A percentile compares a stretch with the other conserved stretches of the same genome.
Conservation (phyloP, 30 jellyfish, hydroid and myxozoan genomes). For the Hydra vulgaris region DNA sequence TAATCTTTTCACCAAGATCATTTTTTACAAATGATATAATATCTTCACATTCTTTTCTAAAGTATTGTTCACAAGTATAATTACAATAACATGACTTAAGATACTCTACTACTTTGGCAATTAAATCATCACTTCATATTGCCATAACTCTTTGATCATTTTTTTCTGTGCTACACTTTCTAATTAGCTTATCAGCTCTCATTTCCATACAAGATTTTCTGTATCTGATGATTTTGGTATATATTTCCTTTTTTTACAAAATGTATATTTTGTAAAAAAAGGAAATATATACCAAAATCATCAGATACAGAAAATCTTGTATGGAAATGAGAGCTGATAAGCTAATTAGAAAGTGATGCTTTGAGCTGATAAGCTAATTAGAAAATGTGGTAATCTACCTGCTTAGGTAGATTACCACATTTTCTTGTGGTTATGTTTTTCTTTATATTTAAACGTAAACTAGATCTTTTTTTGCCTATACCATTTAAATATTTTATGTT, state of each 20-base stretch:
- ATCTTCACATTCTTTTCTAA: neutral
- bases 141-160: neutral
- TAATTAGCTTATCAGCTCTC: neutral
- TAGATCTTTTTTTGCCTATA: too few relatives aligned
- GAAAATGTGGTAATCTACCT: too few relatives aligned
- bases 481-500: too few relatives aligned
- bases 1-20: neutral
- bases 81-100: neutral
- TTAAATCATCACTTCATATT: conserved; percentile 1
- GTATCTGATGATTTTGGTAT: too few relatives aligned
- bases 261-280: too few relatives aligned
- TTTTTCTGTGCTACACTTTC: conserved; percentile 1
- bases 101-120: neutral
- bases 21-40: neutral
- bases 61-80: neutral
- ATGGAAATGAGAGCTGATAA: conserved; percentile 3
- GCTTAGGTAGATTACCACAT: too few relatives aligned
- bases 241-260: too few relatives aligned
- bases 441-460: too few relatives aligned
- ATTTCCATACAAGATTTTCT: conserved; percentile 1
- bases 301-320: too few relatives aligned
- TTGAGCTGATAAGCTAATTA: too few relatives aligned
- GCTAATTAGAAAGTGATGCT: neutral
- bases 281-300: too few relatives aligned
- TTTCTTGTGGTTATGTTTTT: too few relatives aligned